Evolutionary conservation across 2,888 invertebrate species (phyloP), one percentile per base, ranked within the genome.

Genomic region (Andrena praecox): DNA sequence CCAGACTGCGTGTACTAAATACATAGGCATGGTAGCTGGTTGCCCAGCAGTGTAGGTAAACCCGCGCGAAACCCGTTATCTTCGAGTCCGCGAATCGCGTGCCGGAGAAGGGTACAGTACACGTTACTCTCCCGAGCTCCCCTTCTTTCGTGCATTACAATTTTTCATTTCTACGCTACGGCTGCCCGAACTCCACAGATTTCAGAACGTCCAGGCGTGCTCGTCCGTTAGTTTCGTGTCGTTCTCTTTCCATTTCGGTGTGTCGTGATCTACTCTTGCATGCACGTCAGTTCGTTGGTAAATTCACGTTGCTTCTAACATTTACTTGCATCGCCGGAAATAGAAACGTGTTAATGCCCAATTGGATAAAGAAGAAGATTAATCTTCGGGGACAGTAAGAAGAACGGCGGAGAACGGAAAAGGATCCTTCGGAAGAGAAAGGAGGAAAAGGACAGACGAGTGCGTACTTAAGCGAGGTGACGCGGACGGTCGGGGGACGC

Each of bases 1-100:
- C 52, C 70, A 63, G 71, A 50, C 42, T 74, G 74, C 52, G 62
- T 63, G 50, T 69, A 52, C 77, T 82, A 56, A 67, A 50, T 62
- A 64, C 54, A 60, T 42, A 12, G 59, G 8, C 31, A 35, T 42
- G 50, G 67, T 67, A 33, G 62, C 73, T 69, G 68, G 72, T 80
- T 83, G 80, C 67, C 62, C 67, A 64, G 75, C 16, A 42, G 63
- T 83, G 56, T 75, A 76, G 54, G 59, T 66, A 73, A 62, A 73
- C 24, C 10, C 64, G 77, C 76, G 63, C 72, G 63, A 80, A 75
- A 78, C 83, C 87, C 88, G 89, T 89, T 89, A 89, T 84, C 71
- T 84, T 68, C 59, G 70, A 79, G 79, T 85, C 81, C 80, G 80
- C 77, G 75, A 82, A 89, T 84, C 79, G 62, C 62, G 56, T 56